A percentile compares a stretch with the other conserved stretches of the same genome.
Conservation (phyloP, 2,113 vertebrate genomes). For the Verasper variegatus region DNA sequence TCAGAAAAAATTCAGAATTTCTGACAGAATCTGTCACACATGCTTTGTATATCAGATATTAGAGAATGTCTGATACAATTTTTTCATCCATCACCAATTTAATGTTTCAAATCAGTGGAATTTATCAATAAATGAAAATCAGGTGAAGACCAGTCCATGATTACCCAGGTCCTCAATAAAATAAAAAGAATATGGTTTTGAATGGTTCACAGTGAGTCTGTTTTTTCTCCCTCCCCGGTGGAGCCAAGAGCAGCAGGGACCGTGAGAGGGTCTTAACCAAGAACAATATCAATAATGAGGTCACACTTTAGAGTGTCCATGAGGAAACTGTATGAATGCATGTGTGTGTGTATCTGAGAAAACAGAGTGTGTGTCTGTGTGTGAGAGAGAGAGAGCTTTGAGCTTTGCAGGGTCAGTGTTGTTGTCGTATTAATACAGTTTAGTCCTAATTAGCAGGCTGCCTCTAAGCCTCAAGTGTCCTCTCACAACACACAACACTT, state of each 20-base stretch:
- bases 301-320: constrained; percentile 27
- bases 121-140: too few relatives aligned
- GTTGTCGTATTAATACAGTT: constrained; percentile 65
- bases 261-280: constrained; percentile 75
- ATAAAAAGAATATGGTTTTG: not conserved
- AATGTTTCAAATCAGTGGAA: not conserved
- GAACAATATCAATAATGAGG: constrained; percentile 63
- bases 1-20: too few relatives aligned
- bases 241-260: constrained; percentile 54
- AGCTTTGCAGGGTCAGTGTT: constrained; percentile 57
- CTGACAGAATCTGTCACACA: too few relatives aligned
- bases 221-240: constrained; percentile 9
- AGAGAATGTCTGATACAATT: too few relatives aligned
- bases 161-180: not conserved
- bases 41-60: too few relatives aligned
- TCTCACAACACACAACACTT: constrained; percentile 46
- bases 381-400: constrained; percentile 10
- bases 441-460: constrained; percentile 69
- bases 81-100: too few relatives aligned
- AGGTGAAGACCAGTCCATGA: not conserved
- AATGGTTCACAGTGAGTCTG: not conserved
- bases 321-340: constrained; percentile 1
- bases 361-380: not conserved
- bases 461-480: constrained; percentile 54
- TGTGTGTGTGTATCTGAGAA: constrained; percentile 11